Evolutionary conservation across 2,113 vertebrate genomes (phyloP).

Genomic region (Pomatorhinus ruficollis): DNA sequence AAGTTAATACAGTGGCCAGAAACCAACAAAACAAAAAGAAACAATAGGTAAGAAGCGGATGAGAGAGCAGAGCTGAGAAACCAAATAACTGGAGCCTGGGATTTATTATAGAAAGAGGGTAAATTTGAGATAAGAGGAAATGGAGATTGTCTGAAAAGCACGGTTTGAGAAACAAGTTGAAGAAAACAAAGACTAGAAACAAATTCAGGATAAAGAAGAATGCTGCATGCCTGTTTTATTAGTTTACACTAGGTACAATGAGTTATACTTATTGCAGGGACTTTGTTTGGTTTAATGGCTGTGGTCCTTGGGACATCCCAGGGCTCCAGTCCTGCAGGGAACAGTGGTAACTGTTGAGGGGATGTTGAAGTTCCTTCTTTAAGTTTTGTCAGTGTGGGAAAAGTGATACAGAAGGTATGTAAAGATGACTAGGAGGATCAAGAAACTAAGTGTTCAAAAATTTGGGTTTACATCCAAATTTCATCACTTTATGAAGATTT

Average conservation of each 20-base stretch:
- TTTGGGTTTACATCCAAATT: not conserved
- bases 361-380: not conserved
- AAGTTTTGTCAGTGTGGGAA: not conserved
- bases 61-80: not conserved
- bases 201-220: not conserved
- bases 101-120: not conserved
- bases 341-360: not conserved
- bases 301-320: accelerated
- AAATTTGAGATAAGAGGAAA: not conserved
- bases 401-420: not conserved
- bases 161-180: not conserved
- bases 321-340: not conserved
- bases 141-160: not conserved
- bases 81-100: not conserved
- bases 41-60: accelerated
- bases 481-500: not conserved
- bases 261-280: not conserved
- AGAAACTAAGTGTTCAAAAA: not conserved
- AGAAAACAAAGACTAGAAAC: not conserved
- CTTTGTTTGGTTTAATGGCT: not conserved
- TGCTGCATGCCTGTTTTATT: not conserved
- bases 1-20: not conserved
- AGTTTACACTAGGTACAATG: accelerated
- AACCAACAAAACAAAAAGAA: not conserved
- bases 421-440: not conserved